Conservation (phyloP, 2,113 vertebrate genomes). For the Callionymus lyra region DNA sequence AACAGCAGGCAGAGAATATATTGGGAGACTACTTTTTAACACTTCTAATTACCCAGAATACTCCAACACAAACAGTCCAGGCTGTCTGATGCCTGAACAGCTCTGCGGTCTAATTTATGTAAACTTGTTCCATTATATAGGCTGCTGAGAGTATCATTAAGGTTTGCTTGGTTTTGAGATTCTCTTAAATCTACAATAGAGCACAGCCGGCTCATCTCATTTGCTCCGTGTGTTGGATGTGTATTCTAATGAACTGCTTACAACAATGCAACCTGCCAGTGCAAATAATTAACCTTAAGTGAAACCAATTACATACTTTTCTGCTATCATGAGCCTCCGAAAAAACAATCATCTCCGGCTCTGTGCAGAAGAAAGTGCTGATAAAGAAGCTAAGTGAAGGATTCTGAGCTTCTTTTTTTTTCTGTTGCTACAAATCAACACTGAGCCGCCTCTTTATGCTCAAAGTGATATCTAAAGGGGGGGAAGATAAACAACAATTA, state of each 20-base stretch:
- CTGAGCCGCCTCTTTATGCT: slow-evolving; percentile 62
- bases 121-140: slow-evolving; percentile 70
- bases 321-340: slow-evolving; percentile 43
- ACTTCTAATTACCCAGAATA: slow-evolving; percentile 61
- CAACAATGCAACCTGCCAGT: slow-evolving; percentile 71
- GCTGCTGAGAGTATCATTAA: slow-evolving; percentile 67
- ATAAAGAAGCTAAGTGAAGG: slow-evolving; percentile 58
- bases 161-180: slow-evolving; percentile 46
- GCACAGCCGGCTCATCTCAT: slow-evolving; percentile 58
- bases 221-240: slow-evolving; percentile 68
- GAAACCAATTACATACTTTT: slow-evolving; percentile 71
- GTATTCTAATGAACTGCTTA: slow-evolving; percentile 71
- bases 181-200: slow-evolving; percentile 55
- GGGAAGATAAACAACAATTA: slow-evolving; percentile 69
- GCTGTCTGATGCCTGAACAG: slow-evolving; percentile 55
- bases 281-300: slow-evolving; percentile 74
- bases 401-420: slow-evolving; percentile 44
- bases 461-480: slow-evolving; percentile 55
- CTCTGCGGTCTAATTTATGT: slow-evolving; percentile 69
- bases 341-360: slow-evolving; percentile 62
- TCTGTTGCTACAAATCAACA: slow-evolving; percentile 61
- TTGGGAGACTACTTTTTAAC: slow-evolving; percentile 37
- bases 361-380: slow-evolving; percentile 46
- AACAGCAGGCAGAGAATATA: slow-evolving; percentile 30
- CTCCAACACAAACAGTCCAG: slow-evolving; percentile 52